phyloP scores from a whole-genome alignment of 2,113 vertebrate species.

The Charina bottae region DNA sequence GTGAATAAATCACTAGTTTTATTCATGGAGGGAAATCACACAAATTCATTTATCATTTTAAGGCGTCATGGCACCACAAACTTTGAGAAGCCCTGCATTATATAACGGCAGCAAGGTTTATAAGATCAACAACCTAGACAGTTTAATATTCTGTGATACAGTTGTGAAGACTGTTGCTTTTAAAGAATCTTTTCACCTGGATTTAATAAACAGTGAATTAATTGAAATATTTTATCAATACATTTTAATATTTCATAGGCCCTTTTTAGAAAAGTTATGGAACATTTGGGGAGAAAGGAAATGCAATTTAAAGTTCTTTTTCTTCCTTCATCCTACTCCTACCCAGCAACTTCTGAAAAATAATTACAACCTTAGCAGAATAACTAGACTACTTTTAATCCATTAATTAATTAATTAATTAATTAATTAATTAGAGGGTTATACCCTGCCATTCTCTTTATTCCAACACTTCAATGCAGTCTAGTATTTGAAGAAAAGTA shows the following conservation, averaged over 20 bases:
- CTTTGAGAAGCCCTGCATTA: not conserved
- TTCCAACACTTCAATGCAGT: not conserved
- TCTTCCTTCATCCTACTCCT: not conserved
- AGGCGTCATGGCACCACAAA: not conserved
- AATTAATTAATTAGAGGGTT: not conserved
- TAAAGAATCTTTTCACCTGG: constrained; percentile 25
- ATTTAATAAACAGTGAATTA: constrained; percentile 28
- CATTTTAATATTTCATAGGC: constrained; percentile 20
- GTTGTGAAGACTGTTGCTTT: constrained; percentile 19
- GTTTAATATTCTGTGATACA: constrained; percentile 5
- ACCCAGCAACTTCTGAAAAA: constrained; percentile 13
- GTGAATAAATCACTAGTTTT: not conserved
- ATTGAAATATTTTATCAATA: constrained; percentile 37
- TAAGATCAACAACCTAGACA: constrained; percentile 18
- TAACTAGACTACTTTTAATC: not conserved
- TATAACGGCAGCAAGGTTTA: not conserved
- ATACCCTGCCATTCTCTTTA: not conserved
- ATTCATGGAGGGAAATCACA: not conserved
- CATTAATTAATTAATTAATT: not conserved
- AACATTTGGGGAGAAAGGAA: constrained; percentile 3
- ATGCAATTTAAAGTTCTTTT: constrained; percentile 15
- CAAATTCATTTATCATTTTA: not conserved
- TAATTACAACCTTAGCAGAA: constrained; percentile 7
- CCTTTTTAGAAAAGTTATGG: not conserved
- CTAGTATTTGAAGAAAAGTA: not conserved